Percentiles rank a stretch among this genome's conserved stretches.
Conservation (phyloP, 2,797 vertebrate genomes). For the Neopelma chrysocephalum region DNA sequence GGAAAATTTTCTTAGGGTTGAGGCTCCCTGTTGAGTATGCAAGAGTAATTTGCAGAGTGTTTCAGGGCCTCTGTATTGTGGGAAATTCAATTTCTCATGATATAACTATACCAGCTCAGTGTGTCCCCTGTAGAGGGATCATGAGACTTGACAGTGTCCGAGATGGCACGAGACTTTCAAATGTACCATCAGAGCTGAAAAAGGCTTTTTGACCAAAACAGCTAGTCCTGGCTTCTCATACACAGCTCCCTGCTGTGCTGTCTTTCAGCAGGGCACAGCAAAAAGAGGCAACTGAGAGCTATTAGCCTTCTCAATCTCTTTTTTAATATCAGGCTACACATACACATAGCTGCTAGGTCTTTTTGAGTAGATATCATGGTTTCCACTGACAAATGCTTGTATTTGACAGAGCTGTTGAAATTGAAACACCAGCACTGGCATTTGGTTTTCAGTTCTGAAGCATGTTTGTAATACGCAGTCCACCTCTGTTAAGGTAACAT, state of each 20-base stretch:
- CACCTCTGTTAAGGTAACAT: background rate
- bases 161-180: background rate
- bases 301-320: constrained; percentile 38
- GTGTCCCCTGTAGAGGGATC: background rate
- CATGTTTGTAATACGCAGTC: background rate
- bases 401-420: background rate
- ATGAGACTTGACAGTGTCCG: background rate
- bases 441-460: background rate
- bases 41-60: background rate
- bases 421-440: background rate
- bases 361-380: background rate
- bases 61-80: background rate
- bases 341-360: background rate
- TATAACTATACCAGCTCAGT: background rate
- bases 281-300: background rate
- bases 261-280: background rate
- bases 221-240: background rate
- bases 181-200: background rate
- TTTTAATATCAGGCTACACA: background rate
- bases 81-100: background rate
- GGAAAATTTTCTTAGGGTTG: background rate
- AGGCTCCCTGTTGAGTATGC: background rate
- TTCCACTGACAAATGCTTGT: background rate
- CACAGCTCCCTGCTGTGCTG: background rate
- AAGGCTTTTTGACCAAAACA: background rate